A percentile compares a stretch with the other conserved stretches of the same genome.
Evolutionary conservation across 2,797 vertebrate species (phyloP).

Genomic region (Micrastur ruficollis): DNA sequence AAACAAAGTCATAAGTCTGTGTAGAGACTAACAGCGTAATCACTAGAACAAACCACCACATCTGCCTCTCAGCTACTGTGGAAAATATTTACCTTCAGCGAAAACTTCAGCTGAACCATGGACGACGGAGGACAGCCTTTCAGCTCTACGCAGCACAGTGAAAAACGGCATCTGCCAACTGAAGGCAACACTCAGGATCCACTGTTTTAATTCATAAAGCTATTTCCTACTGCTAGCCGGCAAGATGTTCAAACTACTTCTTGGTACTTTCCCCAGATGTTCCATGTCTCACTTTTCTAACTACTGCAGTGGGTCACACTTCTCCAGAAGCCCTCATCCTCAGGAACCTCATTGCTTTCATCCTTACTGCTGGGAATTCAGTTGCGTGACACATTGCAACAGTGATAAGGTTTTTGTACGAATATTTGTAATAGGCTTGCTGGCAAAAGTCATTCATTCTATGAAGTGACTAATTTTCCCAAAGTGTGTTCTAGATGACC

Average conservation of each 20-base stretch:
- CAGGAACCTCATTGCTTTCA: background rate
- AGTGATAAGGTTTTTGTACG: background rate
- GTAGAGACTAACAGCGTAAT: background rate
- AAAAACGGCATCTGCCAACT: background rate
- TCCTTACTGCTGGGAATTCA: background rate
- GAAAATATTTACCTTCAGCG: background rate
- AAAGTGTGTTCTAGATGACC: background rate
- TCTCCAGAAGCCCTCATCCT: background rate
- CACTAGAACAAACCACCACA: background rate
- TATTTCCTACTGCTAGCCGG: background rate
- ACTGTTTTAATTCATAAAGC: background rate
- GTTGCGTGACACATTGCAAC: background rate
- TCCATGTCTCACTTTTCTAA: background rate
- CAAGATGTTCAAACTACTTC: background rate
- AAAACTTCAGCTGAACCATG: background rate
- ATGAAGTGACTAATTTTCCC: constrained; percentile 22
- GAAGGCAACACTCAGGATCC: background rate
- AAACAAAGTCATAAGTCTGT: background rate
- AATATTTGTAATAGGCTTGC: background rate
- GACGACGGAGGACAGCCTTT: background rate
- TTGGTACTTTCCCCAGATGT: background rate
- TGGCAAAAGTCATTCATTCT: constrained; percentile 35
- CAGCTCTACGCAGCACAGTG: background rate
- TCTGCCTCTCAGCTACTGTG: background rate
- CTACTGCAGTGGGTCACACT: background rate